Evolutionary conservation across 2,113 vertebrate genomes (phyloP).

Genomic region (Neolamprologus sp.): DNA sequence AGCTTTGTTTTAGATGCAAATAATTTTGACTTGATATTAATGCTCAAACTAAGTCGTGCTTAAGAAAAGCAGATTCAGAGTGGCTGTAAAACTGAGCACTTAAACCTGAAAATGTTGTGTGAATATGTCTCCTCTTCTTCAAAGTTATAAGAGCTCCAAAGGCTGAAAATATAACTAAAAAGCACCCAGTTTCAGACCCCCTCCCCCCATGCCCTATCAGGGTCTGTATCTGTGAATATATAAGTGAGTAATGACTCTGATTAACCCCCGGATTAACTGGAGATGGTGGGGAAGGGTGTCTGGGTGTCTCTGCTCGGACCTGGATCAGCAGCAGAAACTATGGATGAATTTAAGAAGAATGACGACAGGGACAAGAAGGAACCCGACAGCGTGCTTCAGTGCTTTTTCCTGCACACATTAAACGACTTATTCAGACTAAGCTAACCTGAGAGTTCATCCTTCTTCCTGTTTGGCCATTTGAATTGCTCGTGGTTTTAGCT

Average conservation of each 20-base stretch:
- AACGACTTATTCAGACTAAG: not conserved
- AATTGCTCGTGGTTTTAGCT: not conserved
- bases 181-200: not conserved
- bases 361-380: not conserved
- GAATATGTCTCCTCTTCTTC: not conserved
- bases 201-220: fast-evolving
- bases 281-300: not conserved
- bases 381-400: not conserved
- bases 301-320: not conserved
- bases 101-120: not conserved
- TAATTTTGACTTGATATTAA: not conserved
- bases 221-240: not conserved
- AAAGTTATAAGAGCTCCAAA: fast-evolving
- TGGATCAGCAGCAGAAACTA: not conserved
- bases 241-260: not conserved
- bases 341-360: not conserved
- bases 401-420: not conserved
- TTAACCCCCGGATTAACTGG: fast-evolving
- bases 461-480: not conserved
- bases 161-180: not conserved
- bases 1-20: not conserved
- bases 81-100: not conserved
- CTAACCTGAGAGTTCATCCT: not conserved
- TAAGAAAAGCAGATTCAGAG: not conserved
- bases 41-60: not conserved